Base-by-base conservation (phyloP, 2,888 invertebrate genomes). In the Brachyptera putata region DNA sequence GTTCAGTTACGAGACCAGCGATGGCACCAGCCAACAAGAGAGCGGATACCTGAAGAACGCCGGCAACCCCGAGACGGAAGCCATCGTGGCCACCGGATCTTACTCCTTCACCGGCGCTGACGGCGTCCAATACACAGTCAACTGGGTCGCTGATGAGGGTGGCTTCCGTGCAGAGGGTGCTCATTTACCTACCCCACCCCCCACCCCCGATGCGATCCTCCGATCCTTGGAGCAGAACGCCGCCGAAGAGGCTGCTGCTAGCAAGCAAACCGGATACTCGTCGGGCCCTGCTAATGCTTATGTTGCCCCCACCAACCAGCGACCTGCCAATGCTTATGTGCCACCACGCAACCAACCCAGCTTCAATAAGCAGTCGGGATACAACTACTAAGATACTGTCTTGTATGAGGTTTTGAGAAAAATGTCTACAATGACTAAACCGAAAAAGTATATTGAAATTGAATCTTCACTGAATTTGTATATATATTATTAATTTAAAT, bases 31-130 rank as follows among this genome's bases (percentile, higher is more conserved):
- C 3, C 86, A 82, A 0, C 82, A 86, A 67, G 87, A 89, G 70
- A 79, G 80, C 63, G 88, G 88, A 9, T 86, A 80, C 72, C 72
- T 87, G 67, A 87, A 87, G 75, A 86, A 86, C 70, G 76, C 82
- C 36, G 87, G 86, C 2, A 56, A 25, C n/a, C 81, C 84, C 67
- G 84, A 85, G 24, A 79, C 77, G 0, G 86, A 84, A 67, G 82
- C 82, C 0, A 80, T 87, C 68, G 82, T 83, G 0, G 86, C 87
- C 1, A 85, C 87, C 71, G 90, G 90, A 43, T 85, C 85, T 39
- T 88, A 83, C 70, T 82, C 88, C 0, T 90, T 89, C 70, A 82
- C 86, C 3, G 79, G 82, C 22, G 83, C 83, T 13, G 85, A 86
- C 66, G 87, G 87, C n/a, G 74, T 78, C 43, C 76, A 76, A 13